These are phyloP conservation scores for Belgica antarctica DNA, from an alignment of 2,888 invertebrate species.

Conservation along the genomic window DNA sequence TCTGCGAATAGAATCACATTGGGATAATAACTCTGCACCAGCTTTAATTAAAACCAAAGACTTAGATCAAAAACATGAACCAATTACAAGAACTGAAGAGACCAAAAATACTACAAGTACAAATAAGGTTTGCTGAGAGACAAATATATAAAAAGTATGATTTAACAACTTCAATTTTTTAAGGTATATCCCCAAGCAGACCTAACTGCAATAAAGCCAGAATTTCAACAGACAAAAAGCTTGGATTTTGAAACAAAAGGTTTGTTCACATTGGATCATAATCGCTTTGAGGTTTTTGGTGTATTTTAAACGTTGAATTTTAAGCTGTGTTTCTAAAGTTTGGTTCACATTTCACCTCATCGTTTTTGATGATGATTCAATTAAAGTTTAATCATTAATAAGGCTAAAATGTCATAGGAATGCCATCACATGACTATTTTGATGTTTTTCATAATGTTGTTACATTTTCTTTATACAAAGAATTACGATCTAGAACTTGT, in stretches of 20 bases:
- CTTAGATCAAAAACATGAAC: slow-evolving; percentile 18
- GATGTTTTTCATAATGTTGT: too few species aligned
- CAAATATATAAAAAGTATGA: not conserved
- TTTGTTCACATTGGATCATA: too few species aligned
- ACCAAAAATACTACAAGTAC: slow-evolving; percentile 43
- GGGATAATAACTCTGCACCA: slow-evolving; percentile 43
- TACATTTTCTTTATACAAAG: too few species aligned
- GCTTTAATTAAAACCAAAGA: slow-evolving; percentile 43
- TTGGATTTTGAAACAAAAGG: slow-evolving; percentile 50
- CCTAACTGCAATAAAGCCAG: slow-evolving; percentile 47
- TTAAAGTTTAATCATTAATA: too few species aligned
- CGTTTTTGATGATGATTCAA: too few species aligned
- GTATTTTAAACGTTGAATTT: too few species aligned
- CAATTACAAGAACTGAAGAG: slow-evolving; percentile 41
- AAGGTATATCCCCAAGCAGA: slow-evolving; percentile 47
- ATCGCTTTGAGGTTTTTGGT: too few species aligned
- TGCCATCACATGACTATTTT: too few species aligned
- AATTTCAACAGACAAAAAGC: slow-evolving; percentile 50
- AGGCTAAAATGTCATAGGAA: too few species aligned
- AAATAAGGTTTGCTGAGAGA: slow-evolving; percentile 43
- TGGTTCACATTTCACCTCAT: too few species aligned
- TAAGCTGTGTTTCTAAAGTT: too few species aligned
- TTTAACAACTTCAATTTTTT: not conserved
- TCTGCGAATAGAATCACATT: slow-evolving; percentile 39
- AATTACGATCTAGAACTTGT: too few species aligned